These are phyloP conservation scores for Sapayoa aenigma DNA, from an alignment of 2,113 vertebrate genomes.

Conservation along the genomic window DNA sequence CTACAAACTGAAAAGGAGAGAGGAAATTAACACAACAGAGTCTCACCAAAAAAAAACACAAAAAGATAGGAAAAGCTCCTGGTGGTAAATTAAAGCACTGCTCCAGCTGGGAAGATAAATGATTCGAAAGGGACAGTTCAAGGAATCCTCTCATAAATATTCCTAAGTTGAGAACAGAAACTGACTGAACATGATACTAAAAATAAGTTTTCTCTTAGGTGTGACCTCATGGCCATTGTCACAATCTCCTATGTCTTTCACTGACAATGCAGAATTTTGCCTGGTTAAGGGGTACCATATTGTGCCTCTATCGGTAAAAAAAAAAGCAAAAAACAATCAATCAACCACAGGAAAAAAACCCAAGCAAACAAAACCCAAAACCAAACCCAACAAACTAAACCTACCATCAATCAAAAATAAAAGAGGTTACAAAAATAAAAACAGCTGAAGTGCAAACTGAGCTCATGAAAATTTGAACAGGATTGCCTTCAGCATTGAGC, in stretches of 20 bases:
- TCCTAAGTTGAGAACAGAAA: background rate
- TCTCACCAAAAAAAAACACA: background rate
- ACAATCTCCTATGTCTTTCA: background rate
- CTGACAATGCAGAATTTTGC: background rate
- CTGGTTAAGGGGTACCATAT: background rate
- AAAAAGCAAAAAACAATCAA: background rate
- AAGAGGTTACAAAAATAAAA: background rate
- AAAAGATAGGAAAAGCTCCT: background rate
- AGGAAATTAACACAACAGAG: constrained; percentile 17
- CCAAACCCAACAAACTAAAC: background rate
- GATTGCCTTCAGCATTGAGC: background rate
- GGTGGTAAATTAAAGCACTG: constrained; percentile 11
- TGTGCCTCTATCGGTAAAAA: background rate
- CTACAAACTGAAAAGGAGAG: background rate
- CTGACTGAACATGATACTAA: background rate
- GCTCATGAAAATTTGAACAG: background rate
- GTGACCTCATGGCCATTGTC: background rate
- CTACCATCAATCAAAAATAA: background rate
- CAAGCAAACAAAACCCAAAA: background rate
- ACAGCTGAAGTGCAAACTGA: background rate
- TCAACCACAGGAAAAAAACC: background rate
- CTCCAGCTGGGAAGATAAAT: constrained; percentile 13
- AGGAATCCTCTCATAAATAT: background rate
- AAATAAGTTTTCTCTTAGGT: background rate
- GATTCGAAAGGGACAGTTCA: background rate